A percentile compares a stretch with the other conserved stretches of the same genome.
Conservation (phyloP, 1,140 invertebrate species). For the Drosophila rufa region DNA sequence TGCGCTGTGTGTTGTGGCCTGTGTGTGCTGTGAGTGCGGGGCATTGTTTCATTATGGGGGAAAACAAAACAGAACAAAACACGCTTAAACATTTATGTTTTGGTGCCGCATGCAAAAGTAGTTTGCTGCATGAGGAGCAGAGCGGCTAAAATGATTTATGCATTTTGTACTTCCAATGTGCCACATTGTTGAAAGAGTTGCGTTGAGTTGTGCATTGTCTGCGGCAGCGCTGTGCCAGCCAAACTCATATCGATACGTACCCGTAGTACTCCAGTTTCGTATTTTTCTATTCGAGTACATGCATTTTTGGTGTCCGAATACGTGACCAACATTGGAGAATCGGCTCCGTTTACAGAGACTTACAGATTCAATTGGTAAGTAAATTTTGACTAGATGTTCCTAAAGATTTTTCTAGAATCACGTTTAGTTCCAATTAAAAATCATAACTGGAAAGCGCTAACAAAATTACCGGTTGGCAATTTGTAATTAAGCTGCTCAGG, state of each 20-base stretch:
- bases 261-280: background rate
- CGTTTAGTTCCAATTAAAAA: conserved; percentile 52
- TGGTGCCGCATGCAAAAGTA: conserved; percentile 53
- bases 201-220: conserved; percentile 38
- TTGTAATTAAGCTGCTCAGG: conserved; percentile 46
- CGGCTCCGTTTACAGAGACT: background rate
- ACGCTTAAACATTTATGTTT: conserved; percentile 72
- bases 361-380: background rate
- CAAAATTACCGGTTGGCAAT: conserved; percentile 40
- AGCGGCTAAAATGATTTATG: conserved; percentile 67
- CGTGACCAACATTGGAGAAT: conserved; percentile 27
- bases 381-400: background rate
- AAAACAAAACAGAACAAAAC: conserved; percentile 61
- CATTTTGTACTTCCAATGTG: conserved; percentile 68
- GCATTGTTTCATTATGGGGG: conserved; percentile 49
- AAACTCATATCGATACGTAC: conserved; percentile 19
- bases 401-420: conserved; percentile 15
- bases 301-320: conserved; percentile 30
- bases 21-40: conserved; percentile 13
- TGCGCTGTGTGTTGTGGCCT: conserved; percentile 2
- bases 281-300: conserved; percentile 5
- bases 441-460: conserved; percentile 49
- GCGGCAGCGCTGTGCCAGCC: conserved; percentile 14
- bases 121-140: conserved; percentile 40
- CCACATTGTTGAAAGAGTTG: conserved; percentile 70